Base-by-base conservation (phyloP, 1,140 invertebrate genomes). In the Drosophila guanche region DNA sequence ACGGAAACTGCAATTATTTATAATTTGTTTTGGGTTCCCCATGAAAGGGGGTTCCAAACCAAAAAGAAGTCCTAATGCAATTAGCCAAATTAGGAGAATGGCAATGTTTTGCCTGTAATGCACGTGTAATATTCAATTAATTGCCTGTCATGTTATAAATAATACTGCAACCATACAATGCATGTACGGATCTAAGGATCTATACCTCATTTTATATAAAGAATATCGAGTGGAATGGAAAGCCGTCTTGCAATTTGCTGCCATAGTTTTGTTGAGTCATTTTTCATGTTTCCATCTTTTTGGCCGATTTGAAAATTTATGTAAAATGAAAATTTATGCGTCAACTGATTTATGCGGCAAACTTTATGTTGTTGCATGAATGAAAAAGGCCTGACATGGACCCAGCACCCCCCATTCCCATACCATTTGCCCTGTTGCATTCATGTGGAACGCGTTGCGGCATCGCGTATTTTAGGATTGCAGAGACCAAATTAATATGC, bases 281-380 rank as follows among this genome's bases (percentile, higher is more conserved):
- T 71, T 81, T 81, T 80, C 67, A 69, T 33, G 67, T 69, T 69
- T 68, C 33, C 66, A 69, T 75, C 59, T 61, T 80, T 85, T 85
- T 71, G 62, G 55, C 55, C 83, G 65, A 75, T 75, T 88, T 72
- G 73, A 75, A 86, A 86, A 86, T 78, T 74, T 88, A 83, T 86
- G 81, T 86, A 75, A 88, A 86, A 86, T 86, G 74, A 86, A 86
- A 86, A 86, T 86, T 86, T 86, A 86, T 86, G 81, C 81, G 81
- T 77, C 81, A 81, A 88, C 83, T 86, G 81, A 86, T 86, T 86
- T 86, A 86, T 86, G 81, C 74, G 74, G 75, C 68, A 20, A 20
- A 20, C 78, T 84, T 61, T 43, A 54, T 47, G 69, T 67, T 56
- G 74, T 81, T 69, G 78, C 76, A 80, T 76, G 76, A 68, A 69